Percentiles rank a stretch among this genome's conserved stretches.
Conservation (phyloP, 2,888 invertebrate species). For the Meteorus colon region DNA sequence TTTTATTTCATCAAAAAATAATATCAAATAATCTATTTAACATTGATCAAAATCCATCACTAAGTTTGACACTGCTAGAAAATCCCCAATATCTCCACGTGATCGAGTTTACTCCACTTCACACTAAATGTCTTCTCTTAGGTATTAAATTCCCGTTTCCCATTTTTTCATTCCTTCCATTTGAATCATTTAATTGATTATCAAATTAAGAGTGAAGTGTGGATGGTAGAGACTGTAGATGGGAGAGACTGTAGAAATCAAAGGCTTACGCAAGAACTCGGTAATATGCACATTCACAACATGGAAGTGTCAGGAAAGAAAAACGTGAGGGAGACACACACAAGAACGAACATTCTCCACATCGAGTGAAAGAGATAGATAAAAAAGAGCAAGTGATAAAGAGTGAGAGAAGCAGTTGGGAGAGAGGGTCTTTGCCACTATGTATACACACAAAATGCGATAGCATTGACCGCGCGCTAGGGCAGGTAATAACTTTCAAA, state of each 20-base stretch:
- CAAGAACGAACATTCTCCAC: no score
- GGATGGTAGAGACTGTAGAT: background rate
- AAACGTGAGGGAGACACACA: background rate
- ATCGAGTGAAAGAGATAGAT: no score
- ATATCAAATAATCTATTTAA: no score
- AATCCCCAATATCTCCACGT: no score
- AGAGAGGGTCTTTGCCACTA: background rate
- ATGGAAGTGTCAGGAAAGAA: background rate
- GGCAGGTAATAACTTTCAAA: conserved; percentile 44
- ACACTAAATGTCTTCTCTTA: no score
- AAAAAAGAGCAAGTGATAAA: background rate
- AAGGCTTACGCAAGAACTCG: background rate
- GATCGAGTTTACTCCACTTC: no score
- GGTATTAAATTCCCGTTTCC: background rate
- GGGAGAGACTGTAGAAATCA: background rate
- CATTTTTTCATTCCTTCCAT: background rate
- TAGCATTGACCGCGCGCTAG: conserved; percentile 44
- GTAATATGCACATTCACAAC: background rate
- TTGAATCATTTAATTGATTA: background rate
- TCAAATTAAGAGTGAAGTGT: background rate
- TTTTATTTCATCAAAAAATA: no score
- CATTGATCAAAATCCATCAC: no score
- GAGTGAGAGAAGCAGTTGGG: background rate
- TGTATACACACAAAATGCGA: conserved; percentile 25
- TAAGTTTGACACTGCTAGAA: no score